phyloP scores from a whole-genome alignment of 64 coral and sea anemone species.

The Montipora foliosa region DNA sequence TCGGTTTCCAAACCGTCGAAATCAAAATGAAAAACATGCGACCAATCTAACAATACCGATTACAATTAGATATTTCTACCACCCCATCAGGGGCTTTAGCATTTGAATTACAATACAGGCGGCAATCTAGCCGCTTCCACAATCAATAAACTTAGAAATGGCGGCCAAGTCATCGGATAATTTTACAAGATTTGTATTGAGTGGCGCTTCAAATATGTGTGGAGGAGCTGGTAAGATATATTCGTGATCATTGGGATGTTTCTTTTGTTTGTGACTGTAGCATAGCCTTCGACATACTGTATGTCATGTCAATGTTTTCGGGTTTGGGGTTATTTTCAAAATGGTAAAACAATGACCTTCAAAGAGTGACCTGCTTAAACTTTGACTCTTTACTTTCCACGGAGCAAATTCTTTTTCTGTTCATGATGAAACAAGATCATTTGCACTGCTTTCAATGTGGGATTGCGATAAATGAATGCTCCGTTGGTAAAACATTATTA shows the following conservation, averaged over 20 bases:
- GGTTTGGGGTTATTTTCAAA: no score
- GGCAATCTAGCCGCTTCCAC: no score
- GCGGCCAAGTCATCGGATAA: conserved; percentile 34
- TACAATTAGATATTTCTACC: background rate
- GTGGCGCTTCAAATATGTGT: conserved; percentile 68
- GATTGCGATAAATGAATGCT: no score
- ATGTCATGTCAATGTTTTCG: no score
- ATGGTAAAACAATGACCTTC: no score
- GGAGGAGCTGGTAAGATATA: conserved; percentile 32
- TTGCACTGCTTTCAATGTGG: no score
- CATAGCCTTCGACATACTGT: background rate
- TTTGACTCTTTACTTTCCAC: no score
- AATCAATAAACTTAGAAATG: background rate
- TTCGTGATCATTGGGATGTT: background rate
- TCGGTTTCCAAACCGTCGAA: background rate
- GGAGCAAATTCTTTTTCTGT: no score
- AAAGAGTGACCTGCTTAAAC: no score
- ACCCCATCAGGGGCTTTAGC: background rate
- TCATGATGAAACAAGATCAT: no score
- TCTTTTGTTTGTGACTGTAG: background rate
- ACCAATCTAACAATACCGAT: background rate
- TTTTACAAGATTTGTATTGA: conserved; percentile 51
- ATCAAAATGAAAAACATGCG: background rate
- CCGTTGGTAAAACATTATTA: no score
- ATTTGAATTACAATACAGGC: background rate